A percentile compares a stretch with the other conserved stretches of the same genome.
These are phyloP conservation scores for Tragelaphus imberbis DNA, from an alignment of 2,113 vertebrate genomes.

Conservation along the genomic window DNA sequence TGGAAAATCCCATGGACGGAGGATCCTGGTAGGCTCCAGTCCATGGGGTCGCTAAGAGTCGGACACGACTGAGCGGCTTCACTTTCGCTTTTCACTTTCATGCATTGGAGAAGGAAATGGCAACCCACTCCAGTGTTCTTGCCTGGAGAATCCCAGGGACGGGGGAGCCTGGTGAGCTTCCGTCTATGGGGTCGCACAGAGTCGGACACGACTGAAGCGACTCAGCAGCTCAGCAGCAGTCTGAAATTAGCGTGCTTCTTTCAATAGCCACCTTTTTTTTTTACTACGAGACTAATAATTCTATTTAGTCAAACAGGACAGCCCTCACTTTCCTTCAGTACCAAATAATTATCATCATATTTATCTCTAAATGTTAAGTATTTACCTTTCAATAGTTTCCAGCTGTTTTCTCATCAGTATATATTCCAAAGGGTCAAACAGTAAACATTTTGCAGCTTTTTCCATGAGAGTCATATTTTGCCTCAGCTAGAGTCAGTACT, in stretches of 20 bases:
- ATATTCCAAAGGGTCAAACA: not conserved
- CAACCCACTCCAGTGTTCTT: no score
- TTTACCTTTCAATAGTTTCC: constrained; percentile 4
- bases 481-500: not conserved
- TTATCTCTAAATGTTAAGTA: not conserved
- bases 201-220: no score
- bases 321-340: not conserved
- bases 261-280: not conserved
- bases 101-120: no score
- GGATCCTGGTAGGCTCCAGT: no score
- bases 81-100: no score
- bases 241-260: not conserved
- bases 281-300: not conserved
- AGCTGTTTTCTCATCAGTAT: not conserved
- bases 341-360: not conserved
- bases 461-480: not conserved
- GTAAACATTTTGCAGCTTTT: not conserved
- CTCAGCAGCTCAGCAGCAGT: no score
- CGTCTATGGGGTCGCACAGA: no score
- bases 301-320: not conserved
- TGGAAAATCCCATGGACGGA: no score
- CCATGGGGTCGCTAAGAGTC: no score
- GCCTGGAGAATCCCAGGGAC: no score
- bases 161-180: no score
- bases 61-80: no score